Conservation (phyloP, 2,797 vertebrate species). For the Manis crassicaudata region DNA sequence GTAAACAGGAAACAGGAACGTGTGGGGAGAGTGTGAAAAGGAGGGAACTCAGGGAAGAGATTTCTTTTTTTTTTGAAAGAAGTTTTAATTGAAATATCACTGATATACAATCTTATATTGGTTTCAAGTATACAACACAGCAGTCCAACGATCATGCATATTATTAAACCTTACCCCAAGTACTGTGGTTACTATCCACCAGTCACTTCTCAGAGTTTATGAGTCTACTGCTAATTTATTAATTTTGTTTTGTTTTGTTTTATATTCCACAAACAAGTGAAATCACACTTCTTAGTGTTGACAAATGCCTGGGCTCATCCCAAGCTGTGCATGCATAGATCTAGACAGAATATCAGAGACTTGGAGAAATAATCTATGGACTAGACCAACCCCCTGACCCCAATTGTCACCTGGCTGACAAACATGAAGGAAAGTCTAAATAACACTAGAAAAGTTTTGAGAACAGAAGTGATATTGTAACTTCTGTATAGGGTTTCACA, state of each 20-base stretch:
- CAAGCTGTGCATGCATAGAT: neutral
- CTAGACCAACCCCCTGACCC: neutral
- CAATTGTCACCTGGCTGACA: neutral
- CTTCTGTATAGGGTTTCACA: neutral
- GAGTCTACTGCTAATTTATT: too few species aligned
- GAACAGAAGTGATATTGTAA: neutral
- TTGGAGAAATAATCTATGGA: neutral
- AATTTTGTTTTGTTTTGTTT: too few species aligned
- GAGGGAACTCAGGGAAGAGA: neutral
- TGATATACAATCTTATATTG: too few species aligned
- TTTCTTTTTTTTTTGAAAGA: too few species aligned
- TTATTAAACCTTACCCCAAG: too few species aligned
- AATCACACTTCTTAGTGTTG: neutral
- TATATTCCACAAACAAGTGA: too few species aligned
- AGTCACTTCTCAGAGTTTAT: too few species aligned
- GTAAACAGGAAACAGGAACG: neutral
- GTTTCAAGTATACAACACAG: too few species aligned
- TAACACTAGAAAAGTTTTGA: neutral
- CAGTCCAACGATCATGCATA: too few species aligned
- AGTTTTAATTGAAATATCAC: too few species aligned
- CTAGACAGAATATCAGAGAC: neutral
- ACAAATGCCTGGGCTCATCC: neutral
- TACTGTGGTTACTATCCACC: too few species aligned
- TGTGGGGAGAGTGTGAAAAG: neutral
- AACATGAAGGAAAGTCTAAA: neutral